Evolutionary conservation across 2,888 invertebrate species (phyloP), one percentile per base, ranked within the genome.

Genomic region (Heliothis peltigera): DNA sequence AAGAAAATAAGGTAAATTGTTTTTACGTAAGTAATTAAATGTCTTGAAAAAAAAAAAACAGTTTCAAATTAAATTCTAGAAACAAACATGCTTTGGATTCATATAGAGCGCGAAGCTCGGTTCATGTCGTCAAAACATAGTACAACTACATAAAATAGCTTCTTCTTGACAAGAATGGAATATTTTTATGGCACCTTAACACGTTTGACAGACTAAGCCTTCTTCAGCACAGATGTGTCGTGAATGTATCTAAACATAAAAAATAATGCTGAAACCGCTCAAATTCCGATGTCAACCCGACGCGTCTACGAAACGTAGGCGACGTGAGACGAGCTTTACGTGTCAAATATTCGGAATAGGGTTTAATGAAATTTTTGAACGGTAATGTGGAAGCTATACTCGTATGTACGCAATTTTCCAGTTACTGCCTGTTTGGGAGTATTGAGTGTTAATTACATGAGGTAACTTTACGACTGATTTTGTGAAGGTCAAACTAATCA

Each of bases 251-350:
- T 67, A 59, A 47, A 71, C 67, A 79, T 81, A 81, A 82, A 81
- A 81, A 75, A 79, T 82, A 81, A 80, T 71, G 71, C 64, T 64
- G 73, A 58, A 60, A 67, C 64, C 68, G 64, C 68, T 71, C 68
- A 64, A 70, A 68, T 52, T 74, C 54, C 44, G 48, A 64, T 78
- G 73, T 81, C 77, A 71, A 63, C 64, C 46, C 49, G 70, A 68
- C 53, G 51, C 47, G 65, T 44, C 21, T 17, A 62, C 44, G 70
- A 49, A 64, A 70, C 57, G 51, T 42, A 25, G 39, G 21, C 18
- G 61, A 52, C 25, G 57, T 80, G 56, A 60, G 51, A 58, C 28
- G n/a, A 48, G 54, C 51, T 78, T 68, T 58, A 61, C 54, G 43
- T 77, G 74, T 77, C 75, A 68, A 44, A n/a, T 49, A 4, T 47